These are phyloP conservation scores for Tokudaia tokunoshimensis DNA, from an alignment of 2,797 vertebrate genomes.

Conservation along the genomic window DNA sequence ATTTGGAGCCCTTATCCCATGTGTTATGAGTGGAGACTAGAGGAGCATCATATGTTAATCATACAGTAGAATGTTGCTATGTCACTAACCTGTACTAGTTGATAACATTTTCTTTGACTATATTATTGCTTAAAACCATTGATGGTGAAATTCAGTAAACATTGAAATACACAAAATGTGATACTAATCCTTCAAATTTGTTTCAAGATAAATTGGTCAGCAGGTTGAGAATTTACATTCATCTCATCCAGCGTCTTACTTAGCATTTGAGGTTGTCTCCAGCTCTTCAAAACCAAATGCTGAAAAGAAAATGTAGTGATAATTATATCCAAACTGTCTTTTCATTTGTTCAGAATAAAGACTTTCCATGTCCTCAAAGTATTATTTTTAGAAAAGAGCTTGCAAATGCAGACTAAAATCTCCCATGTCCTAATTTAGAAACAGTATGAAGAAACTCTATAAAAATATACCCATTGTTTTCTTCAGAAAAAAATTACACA, in stretches of 20 bases:
- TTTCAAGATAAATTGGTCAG: not conserved
- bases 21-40: too few species aligned
- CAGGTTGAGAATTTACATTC: not conserved
- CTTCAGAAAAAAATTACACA: constrained; percentile 60
- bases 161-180: not conserved
- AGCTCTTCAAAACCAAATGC: constrained; percentile 47
- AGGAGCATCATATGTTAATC: not conserved
- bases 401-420: constrained; percentile 62
- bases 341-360: constrained; percentile 75
- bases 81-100: rapidly evolving
- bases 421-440: constrained; percentile 76
- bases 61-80: not conserved
- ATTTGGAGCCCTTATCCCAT: not conserved
- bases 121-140: constrained; percentile 4
- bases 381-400: constrained; percentile 80
- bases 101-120: not conserved
- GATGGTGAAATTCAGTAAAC: not conserved
- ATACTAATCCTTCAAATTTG: not conserved
- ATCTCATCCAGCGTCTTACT: not conserved
- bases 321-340: constrained; percentile 69
- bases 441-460: constrained; percentile 47
- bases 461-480: constrained; percentile 69
- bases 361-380: constrained; percentile 53
- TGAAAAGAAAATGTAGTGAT: constrained; percentile 53
- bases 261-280: not conserved